These are phyloP conservation scores for Tauraco hartlaubi DNA, from an alignment of 2,797 vertebrate genomes.

Conservation along the genomic window DNA sequence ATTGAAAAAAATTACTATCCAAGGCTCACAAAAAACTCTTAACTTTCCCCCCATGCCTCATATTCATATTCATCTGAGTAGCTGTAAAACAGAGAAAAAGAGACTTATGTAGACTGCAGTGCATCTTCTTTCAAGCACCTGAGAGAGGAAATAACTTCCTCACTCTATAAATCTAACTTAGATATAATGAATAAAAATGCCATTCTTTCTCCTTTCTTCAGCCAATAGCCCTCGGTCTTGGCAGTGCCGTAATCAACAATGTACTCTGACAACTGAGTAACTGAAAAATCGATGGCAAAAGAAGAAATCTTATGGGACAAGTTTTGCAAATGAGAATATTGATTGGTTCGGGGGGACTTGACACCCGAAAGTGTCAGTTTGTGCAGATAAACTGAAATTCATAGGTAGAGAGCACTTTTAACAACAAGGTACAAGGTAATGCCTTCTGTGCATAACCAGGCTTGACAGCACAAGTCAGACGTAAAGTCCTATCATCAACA, in stretches of 20 bases:
- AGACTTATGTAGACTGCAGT: background rate
- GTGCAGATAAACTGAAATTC: background rate
- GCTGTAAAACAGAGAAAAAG: constrained; percentile 17
- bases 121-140: background rate
- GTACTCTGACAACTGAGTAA: background rate
- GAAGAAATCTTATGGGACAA: background rate
- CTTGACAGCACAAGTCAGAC: background rate
- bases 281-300: background rate
- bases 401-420: background rate
- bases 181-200: background rate
- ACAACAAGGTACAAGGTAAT: background rate
- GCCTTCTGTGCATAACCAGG: background rate
- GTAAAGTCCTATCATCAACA: background rate
- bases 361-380: background rate
- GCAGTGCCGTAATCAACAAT: background rate
- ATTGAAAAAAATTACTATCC: background rate
- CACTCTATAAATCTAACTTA: constrained; percentile 5
- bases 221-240: background rate
- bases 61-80: constrained; percentile 4
- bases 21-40: background rate
- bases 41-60: background rate
- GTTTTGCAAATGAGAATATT: background rate
- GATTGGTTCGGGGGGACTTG: background rate
- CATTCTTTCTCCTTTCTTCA: background rate
- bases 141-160: constrained; percentile 11